Evolutionary conservation across 2,888 invertebrate species (phyloP), one percentile per base, ranked within the genome.

Genomic region (Torymus auratus): DNA sequence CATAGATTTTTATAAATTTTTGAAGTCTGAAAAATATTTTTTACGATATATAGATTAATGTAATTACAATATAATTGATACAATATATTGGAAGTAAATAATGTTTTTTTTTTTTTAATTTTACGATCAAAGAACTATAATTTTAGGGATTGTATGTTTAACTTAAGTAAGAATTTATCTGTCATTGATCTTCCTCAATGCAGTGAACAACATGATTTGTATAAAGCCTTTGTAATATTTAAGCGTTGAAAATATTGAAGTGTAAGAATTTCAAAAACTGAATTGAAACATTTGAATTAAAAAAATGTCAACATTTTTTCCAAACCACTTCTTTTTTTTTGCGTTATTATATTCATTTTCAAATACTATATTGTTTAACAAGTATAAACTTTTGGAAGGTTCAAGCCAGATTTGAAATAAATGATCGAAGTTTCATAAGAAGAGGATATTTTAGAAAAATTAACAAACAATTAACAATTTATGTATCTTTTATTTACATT

Each of bases 221-320:
- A 87, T 84, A 85, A 87, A 87, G 85, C 85, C 84, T 85, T 84
- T 82, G 84, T 85, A 86, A 86, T 83, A 84, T 85, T 85, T 85
- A 82, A 86, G 85, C 84, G 83, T 81, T 81, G 70, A 81, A 52
- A 74, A 68, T 56, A 78, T 78, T 2, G 61, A 41, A 78, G 55
- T 78, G 77, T 74, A 74, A 78, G 74, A 74, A 69, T 77, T 77
- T 78, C 50, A 74, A 78, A 68, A 82, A 75, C n/a, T 67, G 20
- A 70, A 74, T 74, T 77, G 65, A 74, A 77, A 68, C 55, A 78
- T 75, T 70, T 82, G 71, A 67, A 83, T 82, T 83, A 85, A 87
- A 86, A 80, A 83, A 87, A 85, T 78, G 83, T 78, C 74, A 82
- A 73, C 15, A 80, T 84, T 85, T 87, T 86, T 87, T 85, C 84